These are phyloP conservation scores for Galagoides demidoff DNA, from an alignment of 2,797 vertebrate species.

Conservation along the genomic window DNA sequence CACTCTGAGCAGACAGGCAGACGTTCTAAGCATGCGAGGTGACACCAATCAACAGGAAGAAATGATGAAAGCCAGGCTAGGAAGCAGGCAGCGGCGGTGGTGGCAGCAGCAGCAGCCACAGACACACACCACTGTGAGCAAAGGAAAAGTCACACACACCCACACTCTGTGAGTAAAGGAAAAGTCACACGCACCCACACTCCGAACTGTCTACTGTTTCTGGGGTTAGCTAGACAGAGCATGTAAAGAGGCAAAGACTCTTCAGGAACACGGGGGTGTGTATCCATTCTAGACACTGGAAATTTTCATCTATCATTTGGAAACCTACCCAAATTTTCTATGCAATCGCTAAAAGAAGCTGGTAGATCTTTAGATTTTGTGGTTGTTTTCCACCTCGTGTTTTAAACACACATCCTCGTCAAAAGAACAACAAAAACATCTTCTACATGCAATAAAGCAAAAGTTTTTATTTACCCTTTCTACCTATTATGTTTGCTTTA, in stretches of 20 bases:
- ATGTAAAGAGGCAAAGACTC: slow-evolving; percentile 73
- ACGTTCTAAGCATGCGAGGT: slow-evolving; percentile 88
- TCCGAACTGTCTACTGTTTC: slow-evolving; percentile 38
- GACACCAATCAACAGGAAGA: slow-evolving; percentile 89
- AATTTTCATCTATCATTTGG: slow-evolving; percentile 83
- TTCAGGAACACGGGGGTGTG: slow-evolving; percentile 19
- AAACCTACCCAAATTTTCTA: slow-evolving; percentile 69
- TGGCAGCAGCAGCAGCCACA: background rate
- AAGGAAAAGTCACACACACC: background rate
- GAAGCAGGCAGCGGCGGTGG: slow-evolving; percentile 52
- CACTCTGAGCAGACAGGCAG: slow-evolving; percentile 89
- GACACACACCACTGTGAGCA: slow-evolving; percentile 59
- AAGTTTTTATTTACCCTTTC: slow-evolving; percentile 16
- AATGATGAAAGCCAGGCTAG: slow-evolving; percentile 86
- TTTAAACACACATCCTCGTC: slow-evolving; percentile 4
- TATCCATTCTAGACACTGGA: background rate
- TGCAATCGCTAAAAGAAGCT: slow-evolving; percentile 75
- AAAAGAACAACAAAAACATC: slow-evolving; percentile 20
- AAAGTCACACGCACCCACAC: background rate
- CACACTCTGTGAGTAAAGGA: slow-evolving; percentile 18
- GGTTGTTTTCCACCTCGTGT: background rate
- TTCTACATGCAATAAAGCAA: background rate
- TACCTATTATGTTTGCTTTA: background rate
- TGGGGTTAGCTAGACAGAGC: slow-evolving; percentile 64
- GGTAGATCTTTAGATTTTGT: slow-evolving; percentile 69